Evolutionary conservation across 2,797 vertebrate species (phyloP).

Genomic region (Eulemur coronatus): DNA sequence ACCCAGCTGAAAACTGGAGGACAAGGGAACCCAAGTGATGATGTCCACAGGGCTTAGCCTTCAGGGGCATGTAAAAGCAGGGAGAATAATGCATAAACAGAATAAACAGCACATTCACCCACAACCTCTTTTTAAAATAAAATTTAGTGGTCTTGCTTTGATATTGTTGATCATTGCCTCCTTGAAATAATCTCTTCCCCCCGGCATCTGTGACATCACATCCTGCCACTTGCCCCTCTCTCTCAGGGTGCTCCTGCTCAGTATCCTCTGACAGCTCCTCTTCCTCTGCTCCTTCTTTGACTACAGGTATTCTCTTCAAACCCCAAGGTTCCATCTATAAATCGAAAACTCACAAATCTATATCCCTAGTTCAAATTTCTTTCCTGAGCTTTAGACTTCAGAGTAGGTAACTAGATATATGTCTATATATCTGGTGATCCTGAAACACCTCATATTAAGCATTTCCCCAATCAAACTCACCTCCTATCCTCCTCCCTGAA

Average conservation of each 20-base stretch:
- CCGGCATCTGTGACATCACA: neutral
- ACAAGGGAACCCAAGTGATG: no score
- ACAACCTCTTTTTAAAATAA: neutral
- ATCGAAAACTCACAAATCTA: neutral
- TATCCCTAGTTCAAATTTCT: neutral
- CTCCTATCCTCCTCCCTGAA: neutral
- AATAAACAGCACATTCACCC: neutral
- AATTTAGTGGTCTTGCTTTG: neutral
- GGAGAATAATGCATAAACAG: neutral
- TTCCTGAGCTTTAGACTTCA: neutral
- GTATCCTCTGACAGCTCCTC: neutral
- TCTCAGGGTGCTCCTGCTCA: neutral
- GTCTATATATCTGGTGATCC: neutral
- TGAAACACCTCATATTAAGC: neutral
- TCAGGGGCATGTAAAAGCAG: neutral
- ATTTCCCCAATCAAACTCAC: neutral
- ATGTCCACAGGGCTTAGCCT: neutral
- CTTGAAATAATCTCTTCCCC: neutral
- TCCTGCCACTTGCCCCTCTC: neutral
- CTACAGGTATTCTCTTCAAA: neutral
- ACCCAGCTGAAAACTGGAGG: neutral
- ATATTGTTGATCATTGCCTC: neutral
- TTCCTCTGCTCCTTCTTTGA: neutral
- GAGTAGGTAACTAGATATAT: neutral
- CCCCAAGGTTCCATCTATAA: no score